These are phyloP conservation scores for Hartigia nigra DNA, from an alignment of 2,888 invertebrate genomes.

Conservation along the genomic window DNA sequence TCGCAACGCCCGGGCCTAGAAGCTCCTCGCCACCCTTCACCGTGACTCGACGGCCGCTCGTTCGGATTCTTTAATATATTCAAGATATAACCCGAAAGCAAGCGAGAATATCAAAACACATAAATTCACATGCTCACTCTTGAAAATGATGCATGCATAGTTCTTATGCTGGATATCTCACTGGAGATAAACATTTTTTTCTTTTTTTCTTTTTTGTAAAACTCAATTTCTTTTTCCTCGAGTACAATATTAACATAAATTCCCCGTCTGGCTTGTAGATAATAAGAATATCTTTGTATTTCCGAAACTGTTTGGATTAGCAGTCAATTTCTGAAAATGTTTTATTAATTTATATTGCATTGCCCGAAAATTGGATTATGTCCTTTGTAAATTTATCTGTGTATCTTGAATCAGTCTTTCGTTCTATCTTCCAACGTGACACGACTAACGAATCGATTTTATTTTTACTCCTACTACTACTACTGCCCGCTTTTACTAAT, in stretches of 20 bases:
- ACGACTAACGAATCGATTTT: neutral
- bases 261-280: neutral
- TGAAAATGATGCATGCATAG: constrained; percentile 24
- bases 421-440: neutral
- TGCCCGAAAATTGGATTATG: neutral
- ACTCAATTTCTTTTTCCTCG: neutral
- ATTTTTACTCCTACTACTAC: neutral
- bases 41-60: constrained; percentile 20
- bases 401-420: neutral
- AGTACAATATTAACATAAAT: neutral
- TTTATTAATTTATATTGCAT: neutral
- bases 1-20: constrained; percentile 33
- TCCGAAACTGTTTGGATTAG: neutral
- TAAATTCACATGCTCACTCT: constrained; percentile 41
- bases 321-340: neutral
- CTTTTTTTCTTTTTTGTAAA: neutral
- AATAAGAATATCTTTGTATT: too few relatives aligned
- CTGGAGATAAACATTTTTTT: neutral
- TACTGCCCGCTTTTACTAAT: neutral
- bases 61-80: constrained; percentile 46
- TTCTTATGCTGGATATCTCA: neutral
- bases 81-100: constrained; percentile 42
- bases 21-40: constrained; percentile 15
- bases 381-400: neutral
- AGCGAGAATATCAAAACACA: constrained; percentile 50